These are phyloP conservation scores for Caenorhabditis tropicalis DNA, from an alignment of 1,140 invertebrate genomes.

Conservation along the genomic window DNA sequence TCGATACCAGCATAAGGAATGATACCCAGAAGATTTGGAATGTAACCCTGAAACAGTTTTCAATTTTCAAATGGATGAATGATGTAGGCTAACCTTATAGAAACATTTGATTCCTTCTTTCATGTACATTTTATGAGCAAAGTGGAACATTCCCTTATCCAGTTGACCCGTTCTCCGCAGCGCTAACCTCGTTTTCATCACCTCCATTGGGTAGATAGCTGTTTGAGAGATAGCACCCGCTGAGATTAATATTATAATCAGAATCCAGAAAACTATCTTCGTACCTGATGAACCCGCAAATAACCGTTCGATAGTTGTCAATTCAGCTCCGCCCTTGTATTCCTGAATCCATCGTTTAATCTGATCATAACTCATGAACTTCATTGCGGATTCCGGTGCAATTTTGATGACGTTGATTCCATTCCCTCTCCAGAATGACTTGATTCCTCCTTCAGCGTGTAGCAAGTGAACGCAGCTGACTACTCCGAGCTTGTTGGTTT, in stretches of 20 bases:
- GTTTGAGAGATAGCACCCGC: constrained; percentile 97
- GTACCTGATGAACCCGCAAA: constrained; percentile 78
- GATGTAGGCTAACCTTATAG: constrained; percentile 76
- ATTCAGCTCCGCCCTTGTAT: constrained; percentile 77
- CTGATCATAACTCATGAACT: constrained; percentile 97
- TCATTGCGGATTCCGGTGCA: constrained; percentile 93
- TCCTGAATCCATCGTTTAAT: constrained; percentile 84
- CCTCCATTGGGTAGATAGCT: constrained; percentile 93
- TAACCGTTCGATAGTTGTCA: constrained; percentile 83
- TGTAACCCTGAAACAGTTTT: constrained; percentile 73
- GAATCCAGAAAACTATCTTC: neutral
- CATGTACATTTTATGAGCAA: constrained; percentile 85
- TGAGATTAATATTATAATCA: constrained; percentile 69
- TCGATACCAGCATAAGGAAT: constrained; percentile 99
- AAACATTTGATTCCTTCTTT: constrained; percentile 87
- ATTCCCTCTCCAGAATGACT: constrained; percentile 93
- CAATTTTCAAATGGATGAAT: neutral
- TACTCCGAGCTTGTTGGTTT: constrained; percentile 72
- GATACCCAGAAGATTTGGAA: constrained; percentile 97
- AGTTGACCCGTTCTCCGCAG: constrained; percentile 93
- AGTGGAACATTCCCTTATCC: constrained; percentile 82
- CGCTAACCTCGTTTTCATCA: constrained; percentile 94
- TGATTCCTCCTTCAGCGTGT: constrained; percentile 82
- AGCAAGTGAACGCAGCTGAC: constrained; percentile 75
- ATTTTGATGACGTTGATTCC: constrained; percentile 98